Evolutionary conservation across 2,888 invertebrate species (phyloP), one percentile per base, ranked within the genome.

Genomic region (Agrotis puta): DNA sequence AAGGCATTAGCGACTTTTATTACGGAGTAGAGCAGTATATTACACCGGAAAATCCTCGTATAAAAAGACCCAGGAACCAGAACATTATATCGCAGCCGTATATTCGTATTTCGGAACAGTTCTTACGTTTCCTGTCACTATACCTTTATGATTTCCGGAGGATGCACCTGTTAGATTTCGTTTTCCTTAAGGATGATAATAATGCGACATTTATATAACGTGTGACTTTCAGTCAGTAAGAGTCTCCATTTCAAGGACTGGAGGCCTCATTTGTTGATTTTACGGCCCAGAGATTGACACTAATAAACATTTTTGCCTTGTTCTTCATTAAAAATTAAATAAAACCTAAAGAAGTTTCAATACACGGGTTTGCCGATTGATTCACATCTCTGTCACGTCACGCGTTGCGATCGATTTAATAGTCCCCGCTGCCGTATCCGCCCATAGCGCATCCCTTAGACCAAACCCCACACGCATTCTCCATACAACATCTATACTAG

Each of bases 401-500:
- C 9, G 11, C 39, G 11, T 1, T 39, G 39, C 39, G 9, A 5
- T 39, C 39, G 39, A 9, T 39, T 39, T 39, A 11, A 39, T 39
- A 27, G 3, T 5, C 27, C 27, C 27, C 27, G 5, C n/a, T n/a
- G n/a, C n/a, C 5, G 9, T 9, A 33, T 33, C 2, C 39, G 39
- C 39, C 11, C 39, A 39, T 11, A 39, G 9, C 39, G 39, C 11
- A 11, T 70, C 22, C 18, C 74, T 86, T 84, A 69, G 3, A 70
- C 82, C 82, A 74, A n/a, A 51, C 50, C 48, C 70, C 73, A 69
- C 43, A 58, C 53, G 33, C 62, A 43, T 58, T 70, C 39, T 51
- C 79, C 73, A 74, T 84, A 85, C 67, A 66, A 39, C 70, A 72
- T 74, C 64, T 56, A 71, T 67, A 66, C 69, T 39, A 81, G 85